Conservation (phyloP, 2,113 vertebrate species). For the Phalacrocorax pelagicus region DNA sequence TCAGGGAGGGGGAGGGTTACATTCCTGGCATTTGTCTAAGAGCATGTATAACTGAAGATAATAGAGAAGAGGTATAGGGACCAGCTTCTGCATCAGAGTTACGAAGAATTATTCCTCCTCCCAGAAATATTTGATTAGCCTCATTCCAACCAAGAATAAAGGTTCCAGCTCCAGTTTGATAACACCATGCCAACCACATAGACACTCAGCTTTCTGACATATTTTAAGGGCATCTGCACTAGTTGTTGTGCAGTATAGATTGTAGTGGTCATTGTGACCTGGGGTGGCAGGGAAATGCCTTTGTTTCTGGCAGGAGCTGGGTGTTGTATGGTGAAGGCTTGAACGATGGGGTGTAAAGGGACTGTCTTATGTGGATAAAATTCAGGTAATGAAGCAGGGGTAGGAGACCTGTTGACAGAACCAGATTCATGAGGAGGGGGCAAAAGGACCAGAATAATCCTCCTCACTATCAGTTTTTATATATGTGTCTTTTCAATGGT, state of each 20-base stretch:
- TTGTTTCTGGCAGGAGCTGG: background rate
- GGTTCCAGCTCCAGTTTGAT: background rate
- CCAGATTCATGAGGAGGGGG: background rate
- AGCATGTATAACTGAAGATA: background rate
- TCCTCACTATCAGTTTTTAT: background rate
- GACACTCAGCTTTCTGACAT: background rate
- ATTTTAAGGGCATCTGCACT: background rate
- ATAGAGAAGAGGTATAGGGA: background rate
- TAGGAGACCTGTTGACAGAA: background rate
- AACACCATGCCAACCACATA: background rate
- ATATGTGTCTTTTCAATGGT: background rate
- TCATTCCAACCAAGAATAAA: background rate
- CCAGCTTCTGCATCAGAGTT: background rate
- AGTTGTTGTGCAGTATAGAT: background rate
- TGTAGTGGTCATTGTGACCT: background rate
- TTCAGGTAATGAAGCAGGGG: rapidly evolving
- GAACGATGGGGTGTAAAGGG: background rate
- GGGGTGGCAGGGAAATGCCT: background rate
- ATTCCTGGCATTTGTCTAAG: background rate
- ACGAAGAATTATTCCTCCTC: background rate
- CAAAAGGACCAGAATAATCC: background rate
- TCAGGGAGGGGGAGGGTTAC: background rate
- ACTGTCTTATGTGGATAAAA: background rate
- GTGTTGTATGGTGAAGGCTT: background rate
- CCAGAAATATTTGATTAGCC: background rate